A percentile compares a stretch with the other conserved stretches of the same genome.
Evolutionary conservation across 2,888 invertebrate species (phyloP).

Genomic region (Plagodis dolabraria): DNA sequence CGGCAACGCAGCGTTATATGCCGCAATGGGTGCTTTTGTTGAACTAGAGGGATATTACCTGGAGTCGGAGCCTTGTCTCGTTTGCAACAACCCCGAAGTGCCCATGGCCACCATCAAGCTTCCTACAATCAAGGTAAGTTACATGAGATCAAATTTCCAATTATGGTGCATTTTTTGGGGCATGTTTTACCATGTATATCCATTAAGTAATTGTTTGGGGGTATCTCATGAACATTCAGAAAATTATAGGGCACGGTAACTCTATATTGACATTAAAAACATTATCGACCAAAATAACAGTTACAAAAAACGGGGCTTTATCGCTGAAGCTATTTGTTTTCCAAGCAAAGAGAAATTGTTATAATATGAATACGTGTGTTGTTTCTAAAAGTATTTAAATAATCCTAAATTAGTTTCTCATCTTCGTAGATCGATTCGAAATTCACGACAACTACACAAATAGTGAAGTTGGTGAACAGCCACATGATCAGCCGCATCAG

Average conservation of each 20-base stretch:
- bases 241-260: too few relatives aligned
- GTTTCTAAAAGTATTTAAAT: too few relatives aligned
- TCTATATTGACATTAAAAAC: too few relatives aligned
- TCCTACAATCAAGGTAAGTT: slow-evolving; percentile 93
- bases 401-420: too few relatives aligned
- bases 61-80: slow-evolving; percentile 98
- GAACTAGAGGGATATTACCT: slow-evolving; percentile 98
- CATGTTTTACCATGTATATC: too few relatives aligned
- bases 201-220: too few relatives aligned
- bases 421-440: slow-evolving; percentile 92
- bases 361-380: too few relatives aligned
- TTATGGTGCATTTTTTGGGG: background rate
- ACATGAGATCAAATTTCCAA: background rate
- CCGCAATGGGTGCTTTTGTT: slow-evolving; percentile 95
- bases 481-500: slow-evolving; percentile 98
- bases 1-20: slow-evolving; percentile 97
- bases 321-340: too few relatives aligned
- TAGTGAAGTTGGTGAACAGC: slow-evolving; percentile 97
- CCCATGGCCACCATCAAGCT: slow-evolving; percentile 96
- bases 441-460: slow-evolving; percentile 99
- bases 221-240: too few relatives aligned
- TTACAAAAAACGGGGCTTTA: too few relatives aligned
- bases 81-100: slow-evolving; percentile 99
- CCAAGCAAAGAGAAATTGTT: too few relatives aligned
- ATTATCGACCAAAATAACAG: too few relatives aligned